Conservation (phyloP, 1,140 invertebrate species). For the Octopus sinensis region DNA sequence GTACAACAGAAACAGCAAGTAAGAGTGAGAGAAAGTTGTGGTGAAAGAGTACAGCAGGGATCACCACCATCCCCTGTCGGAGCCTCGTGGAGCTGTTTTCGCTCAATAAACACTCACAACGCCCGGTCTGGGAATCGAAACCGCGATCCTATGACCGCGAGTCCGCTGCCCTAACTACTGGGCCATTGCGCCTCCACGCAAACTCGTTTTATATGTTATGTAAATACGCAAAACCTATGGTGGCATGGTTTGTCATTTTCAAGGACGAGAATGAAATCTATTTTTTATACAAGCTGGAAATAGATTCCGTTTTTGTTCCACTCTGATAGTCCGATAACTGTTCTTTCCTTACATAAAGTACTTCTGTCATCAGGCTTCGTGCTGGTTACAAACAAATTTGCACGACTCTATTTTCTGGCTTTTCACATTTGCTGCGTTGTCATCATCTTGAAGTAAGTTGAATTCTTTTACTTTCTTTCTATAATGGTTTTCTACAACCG, state of each 20-base stretch:
- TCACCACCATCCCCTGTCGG: too few species aligned
- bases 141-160: neutral
- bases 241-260: neutral
- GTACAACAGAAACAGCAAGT: too few species aligned
- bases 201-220: neutral
- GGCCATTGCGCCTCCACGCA: neutral
- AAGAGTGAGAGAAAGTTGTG: too few species aligned
- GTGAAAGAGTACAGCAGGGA: too few species aligned
- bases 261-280: neutral
- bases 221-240: neutral
- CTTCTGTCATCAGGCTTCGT: conserved; percentile 60
- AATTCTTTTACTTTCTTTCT: neutral
- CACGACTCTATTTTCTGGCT: conserved; percentile 59
- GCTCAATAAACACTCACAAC: too few species aligned
- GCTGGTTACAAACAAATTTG: conserved; percentile 56
- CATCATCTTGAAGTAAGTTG: conserved; percentile 61
- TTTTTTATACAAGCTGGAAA: neutral
- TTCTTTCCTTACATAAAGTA: conserved; percentile 31
- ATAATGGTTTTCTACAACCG: too few species aligned
- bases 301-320: neutral
- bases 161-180: neutral
- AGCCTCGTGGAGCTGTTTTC: too few species aligned
- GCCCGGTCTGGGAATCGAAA: too few species aligned
- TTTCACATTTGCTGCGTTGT: conserved; percentile 63
- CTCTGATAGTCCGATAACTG: neutral